Conservation (phyloP, 2,888 invertebrate species). For the Pediacus dermestoides region DNA sequence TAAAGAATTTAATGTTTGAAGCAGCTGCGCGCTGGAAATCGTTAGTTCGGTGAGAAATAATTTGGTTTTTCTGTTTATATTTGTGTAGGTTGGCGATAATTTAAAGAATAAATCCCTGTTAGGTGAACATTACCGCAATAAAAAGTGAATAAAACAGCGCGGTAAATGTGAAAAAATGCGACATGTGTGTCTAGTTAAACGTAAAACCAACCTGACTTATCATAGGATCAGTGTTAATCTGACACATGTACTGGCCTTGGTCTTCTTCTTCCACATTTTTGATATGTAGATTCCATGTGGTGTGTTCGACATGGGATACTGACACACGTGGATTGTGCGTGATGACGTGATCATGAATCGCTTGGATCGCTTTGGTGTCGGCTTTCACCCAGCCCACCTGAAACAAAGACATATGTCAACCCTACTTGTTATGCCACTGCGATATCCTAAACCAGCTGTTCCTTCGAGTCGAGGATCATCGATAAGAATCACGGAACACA, state of each 20-base stretch:
- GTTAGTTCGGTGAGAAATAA: constrained; percentile 2
- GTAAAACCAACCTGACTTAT: constrained; percentile 77
- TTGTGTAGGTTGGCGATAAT: constrained; percentile 2
- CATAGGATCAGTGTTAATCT: constrained; percentile 93
- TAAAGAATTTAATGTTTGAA: too few species aligned
- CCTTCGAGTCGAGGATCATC: constrained; percentile 25
- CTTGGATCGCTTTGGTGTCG: constrained; percentile 89
- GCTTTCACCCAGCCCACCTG: constrained; percentile 94
- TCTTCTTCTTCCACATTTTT: constrained; percentile 83
- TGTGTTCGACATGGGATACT: constrained; percentile 80
- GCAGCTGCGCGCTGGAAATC: too few species aligned
- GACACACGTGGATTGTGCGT: constrained; percentile 85
- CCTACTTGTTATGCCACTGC: constrained; percentile 35
- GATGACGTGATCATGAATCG: constrained; percentile 88
- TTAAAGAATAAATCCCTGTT: constrained; percentile 6
- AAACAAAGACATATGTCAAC: constrained; percentile 35
- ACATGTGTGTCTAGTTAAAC: constrained; percentile 6
- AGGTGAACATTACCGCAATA: constrained; percentile 9
- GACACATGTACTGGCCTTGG: constrained; percentile 89
- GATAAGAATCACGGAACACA: constrained; percentile 31
- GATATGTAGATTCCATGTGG: constrained; percentile 88
- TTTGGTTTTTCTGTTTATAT: constrained; percentile 3
- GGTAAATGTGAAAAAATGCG: constrained; percentile 5
- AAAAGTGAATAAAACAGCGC: constrained; percentile 12
- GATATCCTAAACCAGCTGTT: constrained; percentile 35